phyloP scores from a whole-genome alignment of 2,113 vertebrate species.

The Ochotona princeps region DNA sequence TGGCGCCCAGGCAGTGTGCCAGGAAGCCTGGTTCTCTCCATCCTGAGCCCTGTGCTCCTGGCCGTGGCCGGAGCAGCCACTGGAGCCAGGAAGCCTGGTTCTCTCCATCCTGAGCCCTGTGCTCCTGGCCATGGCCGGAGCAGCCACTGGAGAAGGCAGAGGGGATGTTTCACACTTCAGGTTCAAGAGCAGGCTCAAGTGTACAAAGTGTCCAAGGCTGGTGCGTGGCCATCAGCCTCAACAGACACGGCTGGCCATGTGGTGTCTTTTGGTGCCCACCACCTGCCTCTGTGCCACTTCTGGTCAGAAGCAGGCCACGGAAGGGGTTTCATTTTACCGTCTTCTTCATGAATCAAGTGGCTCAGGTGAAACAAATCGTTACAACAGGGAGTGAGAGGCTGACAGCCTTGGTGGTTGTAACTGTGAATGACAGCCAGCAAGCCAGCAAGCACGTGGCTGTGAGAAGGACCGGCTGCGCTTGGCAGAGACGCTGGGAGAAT shows the following conservation, averaged over 20 bases:
- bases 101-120: not conserved
- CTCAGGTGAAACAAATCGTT: slow-evolving; percentile 85
- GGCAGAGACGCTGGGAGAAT: slow-evolving; percentile 80
- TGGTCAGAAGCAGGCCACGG: slow-evolving; percentile 77
- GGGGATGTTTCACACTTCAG: not conserved
- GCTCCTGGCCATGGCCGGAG: not conserved
- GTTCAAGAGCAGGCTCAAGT: not conserved
- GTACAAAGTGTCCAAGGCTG: slow-evolving; percentile 46
- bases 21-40: not conserved
- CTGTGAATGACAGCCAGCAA: slow-evolving; percentile 88
- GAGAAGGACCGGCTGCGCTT: slow-evolving; percentile 85
- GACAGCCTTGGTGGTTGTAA: slow-evolving; percentile 86
- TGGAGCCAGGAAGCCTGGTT: not conserved
- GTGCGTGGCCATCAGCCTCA: slow-evolving; percentile 70
- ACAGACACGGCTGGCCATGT: slow-evolving; percentile 49
- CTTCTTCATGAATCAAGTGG: slow-evolving; percentile 84
- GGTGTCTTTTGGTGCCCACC: slow-evolving; percentile 75
- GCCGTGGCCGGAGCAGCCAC: not conserved
- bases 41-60: not conserved
- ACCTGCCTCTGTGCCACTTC: slow-evolving; percentile 80
- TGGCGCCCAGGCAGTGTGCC: not conserved
- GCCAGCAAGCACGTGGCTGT: slow-evolving; percentile 85
- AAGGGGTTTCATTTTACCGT: slow-evolving; percentile 47
- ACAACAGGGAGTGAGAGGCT: slow-evolving; percentile 86
- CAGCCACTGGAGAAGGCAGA: not conserved